Conservation (phyloP, 64 coral and sea anemone species). For the Acropora tenuis region DNA sequence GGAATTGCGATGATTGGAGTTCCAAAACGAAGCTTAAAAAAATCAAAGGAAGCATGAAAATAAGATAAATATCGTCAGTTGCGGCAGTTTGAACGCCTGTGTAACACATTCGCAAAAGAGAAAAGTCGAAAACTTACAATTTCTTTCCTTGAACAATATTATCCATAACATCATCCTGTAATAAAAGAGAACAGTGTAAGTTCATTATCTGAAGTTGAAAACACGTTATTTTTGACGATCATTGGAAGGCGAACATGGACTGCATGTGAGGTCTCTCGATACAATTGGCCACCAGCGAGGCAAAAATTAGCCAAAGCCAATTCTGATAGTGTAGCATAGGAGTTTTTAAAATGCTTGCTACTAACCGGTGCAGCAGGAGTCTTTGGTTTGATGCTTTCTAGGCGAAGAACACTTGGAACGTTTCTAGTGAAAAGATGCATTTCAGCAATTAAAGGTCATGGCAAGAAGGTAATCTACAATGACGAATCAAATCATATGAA, state of each 20-base stretch:
- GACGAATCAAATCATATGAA: not conserved
- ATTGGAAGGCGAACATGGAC: too few relatives aligned
- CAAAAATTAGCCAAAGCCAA: too few relatives aligned
- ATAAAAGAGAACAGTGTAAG: not conserved
- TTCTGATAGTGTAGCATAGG: too few relatives aligned
- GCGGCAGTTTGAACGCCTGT: too few relatives aligned
- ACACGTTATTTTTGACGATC: too few relatives aligned
- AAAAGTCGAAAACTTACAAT: conserved; percentile 68
- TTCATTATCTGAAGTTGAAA: too few relatives aligned
- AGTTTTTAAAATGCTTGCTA: not conserved
- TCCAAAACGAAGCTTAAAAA: too few relatives aligned
- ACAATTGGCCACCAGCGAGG: too few relatives aligned
- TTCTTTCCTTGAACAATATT: conserved; percentile 84
- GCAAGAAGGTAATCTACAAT: not conserved
- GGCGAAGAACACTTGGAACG: conserved; percentile 4
- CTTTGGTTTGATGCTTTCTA: conserved; percentile 73
- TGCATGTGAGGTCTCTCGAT: too few relatives aligned
- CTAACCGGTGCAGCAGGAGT: conserved; percentile 79
- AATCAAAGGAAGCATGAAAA: too few relatives aligned
- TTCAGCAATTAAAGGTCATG: not conserved
- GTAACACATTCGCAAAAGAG: too few relatives aligned
- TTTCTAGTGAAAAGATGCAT: not conserved
- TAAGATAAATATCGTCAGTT: not conserved
- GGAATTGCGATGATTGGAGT: too few relatives aligned
- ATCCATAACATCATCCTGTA: conserved; percentile 72